phyloP scores from a whole-genome alignment of 2,888 invertebrate genomes.

The Papilio elwesi region DNA sequence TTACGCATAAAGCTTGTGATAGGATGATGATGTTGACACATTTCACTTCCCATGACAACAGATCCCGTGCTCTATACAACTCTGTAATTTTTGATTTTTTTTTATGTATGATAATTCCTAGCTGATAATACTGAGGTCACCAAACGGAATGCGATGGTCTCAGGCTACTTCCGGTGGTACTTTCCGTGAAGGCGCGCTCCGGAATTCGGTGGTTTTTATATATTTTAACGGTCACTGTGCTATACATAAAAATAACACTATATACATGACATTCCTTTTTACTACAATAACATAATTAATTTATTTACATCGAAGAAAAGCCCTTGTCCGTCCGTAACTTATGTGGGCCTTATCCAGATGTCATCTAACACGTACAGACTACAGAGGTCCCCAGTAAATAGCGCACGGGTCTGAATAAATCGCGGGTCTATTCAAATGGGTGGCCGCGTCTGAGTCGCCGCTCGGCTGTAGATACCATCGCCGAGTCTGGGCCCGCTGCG shows the following conservation, averaged over 20 bases:
- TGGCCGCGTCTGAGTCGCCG: conserved; percentile 11
- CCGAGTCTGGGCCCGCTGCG: not conserved
- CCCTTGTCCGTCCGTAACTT: conserved; percentile 6
- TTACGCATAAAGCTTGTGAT: not conserved
- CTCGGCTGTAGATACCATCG: conserved; percentile 14
- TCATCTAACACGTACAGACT: conserved; percentile 14
- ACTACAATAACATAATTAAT: not conserved
- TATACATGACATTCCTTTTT: not conserved
- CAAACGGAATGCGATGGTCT: too few species aligned
- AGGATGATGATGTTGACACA: not conserved
- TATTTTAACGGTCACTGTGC: too few species aligned
- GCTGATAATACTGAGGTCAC: too few species aligned
- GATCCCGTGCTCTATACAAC: too few species aligned
- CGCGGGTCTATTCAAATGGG: conserved; percentile 23
- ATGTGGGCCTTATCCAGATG: conserved; percentile 19
- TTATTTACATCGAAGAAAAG: not conserved
- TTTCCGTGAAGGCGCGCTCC: too few species aligned
- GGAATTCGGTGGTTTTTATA: too few species aligned
- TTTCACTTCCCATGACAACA: too few species aligned
- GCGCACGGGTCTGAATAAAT: conserved; percentile 17
- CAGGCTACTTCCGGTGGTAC: too few species aligned
- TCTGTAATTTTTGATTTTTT: too few species aligned
- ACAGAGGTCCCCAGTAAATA: conserved; percentile 20
- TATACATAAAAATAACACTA: too few species aligned
- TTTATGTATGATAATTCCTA: too few species aligned